Evolutionary conservation across 2,113 vertebrate genomes (phyloP).

Genomic region (Gymnobelideus leadbeateri): DNA sequence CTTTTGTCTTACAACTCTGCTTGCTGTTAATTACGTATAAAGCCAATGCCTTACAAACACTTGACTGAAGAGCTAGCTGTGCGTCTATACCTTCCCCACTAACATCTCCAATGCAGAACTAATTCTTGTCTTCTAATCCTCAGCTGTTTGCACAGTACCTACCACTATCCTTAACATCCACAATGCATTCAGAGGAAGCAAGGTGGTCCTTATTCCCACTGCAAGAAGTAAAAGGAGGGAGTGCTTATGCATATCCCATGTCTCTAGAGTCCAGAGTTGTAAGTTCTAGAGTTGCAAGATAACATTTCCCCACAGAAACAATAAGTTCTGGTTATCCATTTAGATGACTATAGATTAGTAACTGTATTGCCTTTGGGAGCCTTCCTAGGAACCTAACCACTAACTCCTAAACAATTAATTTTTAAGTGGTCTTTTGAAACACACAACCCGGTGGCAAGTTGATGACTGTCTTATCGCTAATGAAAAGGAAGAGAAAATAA

Average conservation of each 20-base stretch:
- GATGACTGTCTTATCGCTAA: neutral
- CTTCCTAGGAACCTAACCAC: neutral
- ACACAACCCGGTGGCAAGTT: constrained; percentile 18
- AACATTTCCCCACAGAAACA: constrained; percentile 6
- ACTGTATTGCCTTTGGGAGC: neutral
- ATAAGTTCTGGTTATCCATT: neutral
- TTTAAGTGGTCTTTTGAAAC: constrained; percentile 39
- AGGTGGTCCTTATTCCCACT: constrained; percentile 22
- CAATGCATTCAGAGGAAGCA: neutral
- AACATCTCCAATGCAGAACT: neutral
- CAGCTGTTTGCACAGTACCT: neutral
- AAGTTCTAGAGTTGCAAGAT: constrained; percentile 14
- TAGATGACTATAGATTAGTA: neutral
- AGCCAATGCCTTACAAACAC: constrained; percentile 69
- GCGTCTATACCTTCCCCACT: constrained; percentile 31
- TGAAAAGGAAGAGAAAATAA: constrained; percentile 21
- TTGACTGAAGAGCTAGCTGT: constrained; percentile 11
- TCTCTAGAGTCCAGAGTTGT: neutral
- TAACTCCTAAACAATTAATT: constrained; percentile 11
- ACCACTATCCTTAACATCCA: neutral
- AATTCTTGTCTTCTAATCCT: neutral
- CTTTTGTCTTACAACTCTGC: constrained; percentile 63
- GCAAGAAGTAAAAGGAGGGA: neutral
- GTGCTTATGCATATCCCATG: neutral
- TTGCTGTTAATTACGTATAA: constrained; percentile 74